Evolutionary conservation across 2,888 invertebrate species (phyloP).

Genomic region (Pristionchus entomophagus): DNA sequence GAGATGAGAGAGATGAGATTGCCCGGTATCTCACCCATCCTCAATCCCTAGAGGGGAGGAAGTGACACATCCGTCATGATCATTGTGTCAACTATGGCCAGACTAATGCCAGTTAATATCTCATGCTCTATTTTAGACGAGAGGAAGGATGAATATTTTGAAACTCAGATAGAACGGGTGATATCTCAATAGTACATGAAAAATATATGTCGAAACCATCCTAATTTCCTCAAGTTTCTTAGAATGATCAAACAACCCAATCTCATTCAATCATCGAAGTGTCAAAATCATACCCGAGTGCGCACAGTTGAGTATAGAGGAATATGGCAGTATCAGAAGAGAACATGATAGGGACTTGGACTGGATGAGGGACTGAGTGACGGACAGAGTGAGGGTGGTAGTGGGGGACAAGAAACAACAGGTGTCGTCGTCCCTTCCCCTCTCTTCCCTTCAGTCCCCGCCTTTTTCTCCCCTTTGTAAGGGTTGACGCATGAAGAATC

Average conservation of each 20-base stretch:
- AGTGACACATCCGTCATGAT: background rate
- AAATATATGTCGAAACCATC: no score
- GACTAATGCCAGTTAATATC: slow-evolving; percentile 16
- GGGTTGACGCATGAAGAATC: background rate
- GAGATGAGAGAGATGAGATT: background rate
- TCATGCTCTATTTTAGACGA: background rate
- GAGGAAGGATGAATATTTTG: background rate
- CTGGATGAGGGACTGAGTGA: background rate
- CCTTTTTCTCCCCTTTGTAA: background rate
- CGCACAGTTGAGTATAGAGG: background rate
- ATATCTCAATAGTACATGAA: no score
- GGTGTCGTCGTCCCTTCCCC: background rate
- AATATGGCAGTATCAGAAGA: background rate
- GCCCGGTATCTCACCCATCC: background rate
- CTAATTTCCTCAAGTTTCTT: no score
- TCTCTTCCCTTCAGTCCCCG: background rate
- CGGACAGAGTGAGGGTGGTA: background rate
- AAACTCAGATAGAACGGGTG: background rate
- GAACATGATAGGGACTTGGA: background rate
- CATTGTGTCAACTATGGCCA: slow-evolving; percentile 17
- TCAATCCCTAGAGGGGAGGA: background rate
- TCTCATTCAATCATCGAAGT: no score
- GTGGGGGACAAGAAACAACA: slow-evolving; percentile 25
- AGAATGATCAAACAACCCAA: no score
- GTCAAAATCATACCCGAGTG: slow-evolving; percentile 1